Conservation (phyloP, 2,113 vertebrate genomes). For the Synodontis membranacea region DNA sequence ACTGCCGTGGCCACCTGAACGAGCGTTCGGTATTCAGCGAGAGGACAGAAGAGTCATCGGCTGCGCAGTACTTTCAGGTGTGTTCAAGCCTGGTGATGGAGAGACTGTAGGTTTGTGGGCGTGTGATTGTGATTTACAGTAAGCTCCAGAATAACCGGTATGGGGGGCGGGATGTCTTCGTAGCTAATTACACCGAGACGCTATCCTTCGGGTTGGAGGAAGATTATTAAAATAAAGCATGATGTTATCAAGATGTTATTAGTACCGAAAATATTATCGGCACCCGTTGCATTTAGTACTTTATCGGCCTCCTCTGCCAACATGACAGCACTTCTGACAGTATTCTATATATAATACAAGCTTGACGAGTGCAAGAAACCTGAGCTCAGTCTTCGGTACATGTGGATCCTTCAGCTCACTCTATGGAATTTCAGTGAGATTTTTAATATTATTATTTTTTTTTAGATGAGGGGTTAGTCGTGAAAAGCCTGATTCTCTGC, state of each 20-base stretch:
- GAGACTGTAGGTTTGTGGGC: neutral
- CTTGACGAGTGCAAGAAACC: neutral
- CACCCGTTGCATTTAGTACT: neutral
- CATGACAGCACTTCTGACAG: neutral
- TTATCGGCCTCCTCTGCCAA: neutral
- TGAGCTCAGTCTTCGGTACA: neutral
- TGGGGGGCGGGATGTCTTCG: too few species aligned
- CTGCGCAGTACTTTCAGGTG: constrained; percentile 98
- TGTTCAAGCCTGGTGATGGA: constrained; percentile 10
- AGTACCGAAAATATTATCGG: neutral
- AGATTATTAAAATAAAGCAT: neutral
- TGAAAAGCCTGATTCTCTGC: neutral
- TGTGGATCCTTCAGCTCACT: neutral
- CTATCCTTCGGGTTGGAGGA: neutral
- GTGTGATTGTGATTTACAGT: neutral
- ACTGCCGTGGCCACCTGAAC: constrained; percentile 80
- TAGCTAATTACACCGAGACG: neutral
- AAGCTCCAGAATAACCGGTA: neutral
- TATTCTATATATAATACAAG: neutral
- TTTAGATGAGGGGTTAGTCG: neutral
- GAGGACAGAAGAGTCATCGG: constrained; percentile 93
- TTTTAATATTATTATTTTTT: too few species aligned
- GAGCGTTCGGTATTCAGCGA: constrained; percentile 92
- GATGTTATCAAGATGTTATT: neutral
- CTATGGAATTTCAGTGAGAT: neutral